Evolutionary conservation across 2,888 invertebrate species (phyloP).

Genomic region (Mimas tiliae): DNA sequence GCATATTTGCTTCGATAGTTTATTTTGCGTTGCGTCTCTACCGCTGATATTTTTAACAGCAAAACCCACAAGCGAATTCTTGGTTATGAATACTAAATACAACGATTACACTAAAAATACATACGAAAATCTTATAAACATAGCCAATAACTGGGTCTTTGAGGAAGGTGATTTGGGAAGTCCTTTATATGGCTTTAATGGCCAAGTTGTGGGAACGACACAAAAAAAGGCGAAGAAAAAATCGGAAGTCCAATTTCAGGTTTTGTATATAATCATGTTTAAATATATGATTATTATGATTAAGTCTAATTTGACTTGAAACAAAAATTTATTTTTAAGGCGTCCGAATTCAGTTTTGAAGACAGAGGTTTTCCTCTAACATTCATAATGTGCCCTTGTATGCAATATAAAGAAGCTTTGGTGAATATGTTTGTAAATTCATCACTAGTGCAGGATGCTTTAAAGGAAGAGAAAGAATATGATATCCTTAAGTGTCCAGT

Average conservation of each 20-base stretch:
- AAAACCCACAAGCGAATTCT: constrained; percentile 62
- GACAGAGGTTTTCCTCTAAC: constrained; percentile 75
- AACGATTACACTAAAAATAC: constrained; percentile 69
- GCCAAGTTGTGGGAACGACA: constrained; percentile 58
- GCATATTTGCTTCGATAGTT: background rate
- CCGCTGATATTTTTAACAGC: constrained; percentile 39
- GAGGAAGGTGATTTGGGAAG: constrained; percentile 64
- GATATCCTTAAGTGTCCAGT: constrained; percentile 61
- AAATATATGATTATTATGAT: background rate
- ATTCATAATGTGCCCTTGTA: constrained; percentile 64
- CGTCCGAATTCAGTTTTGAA: constrained; percentile 52
- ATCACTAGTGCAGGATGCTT: constrained; percentile 52
- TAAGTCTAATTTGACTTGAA: background rate
- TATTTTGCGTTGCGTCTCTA: background rate
- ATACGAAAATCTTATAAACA: constrained; percentile 65
- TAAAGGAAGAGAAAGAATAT: constrained; percentile 52
- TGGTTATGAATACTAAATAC: constrained; percentile 64
- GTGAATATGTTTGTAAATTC: constrained; percentile 59
- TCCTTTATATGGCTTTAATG: constrained; percentile 65
- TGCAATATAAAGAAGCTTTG: constrained; percentile 61
- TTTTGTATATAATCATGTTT: background rate
- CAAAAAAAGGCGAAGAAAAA: constrained; percentile 73
- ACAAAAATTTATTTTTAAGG: constrained; percentile 45
- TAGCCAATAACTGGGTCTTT: constrained; percentile 73
- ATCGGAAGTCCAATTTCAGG: constrained; percentile 57